Percentiles rank a stretch among this genome's conserved stretches.
Evolutionary conservation across 2,797 vertebrate species (phyloP).

Genomic region (Sebastes iracundus): DNA sequence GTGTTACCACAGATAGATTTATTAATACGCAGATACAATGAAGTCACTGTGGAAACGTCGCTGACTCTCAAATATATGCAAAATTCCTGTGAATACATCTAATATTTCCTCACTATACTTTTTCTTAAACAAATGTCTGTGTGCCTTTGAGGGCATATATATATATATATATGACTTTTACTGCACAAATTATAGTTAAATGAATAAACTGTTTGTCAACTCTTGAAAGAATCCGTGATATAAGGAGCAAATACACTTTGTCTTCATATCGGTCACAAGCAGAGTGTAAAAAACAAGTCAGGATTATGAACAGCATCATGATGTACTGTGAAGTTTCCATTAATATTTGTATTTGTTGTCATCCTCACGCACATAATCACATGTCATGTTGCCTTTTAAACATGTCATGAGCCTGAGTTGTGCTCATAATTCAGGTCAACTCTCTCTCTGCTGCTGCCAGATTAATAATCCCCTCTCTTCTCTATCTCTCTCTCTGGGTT

Average conservation of each 20-base stretch:
- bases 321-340: background rate
- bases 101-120: constrained; percentile 7
- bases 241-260: background rate
- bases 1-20: background rate
- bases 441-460: background rate
- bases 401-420: background rate
- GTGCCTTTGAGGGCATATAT: background rate
- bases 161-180: background rate
- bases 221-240: background rate
- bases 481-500: constrained; percentile 4
- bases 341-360: background rate
- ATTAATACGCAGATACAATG: background rate
- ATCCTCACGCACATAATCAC: background rate
- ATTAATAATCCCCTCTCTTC: background rate
- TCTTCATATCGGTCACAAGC: background rate
- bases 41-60: no score
- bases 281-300: background rate
- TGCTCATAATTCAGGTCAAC: constrained; percentile 3
- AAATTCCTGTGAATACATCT: background rate
- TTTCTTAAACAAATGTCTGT: constrained; percentile 9
- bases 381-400: background rate
- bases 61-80: no score
- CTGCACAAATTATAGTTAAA: background rate
- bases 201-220: background rate
- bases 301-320: background rate